Conservation (phyloP, 2,797 vertebrate species). For the Labroides dimidiatus region DNA sequence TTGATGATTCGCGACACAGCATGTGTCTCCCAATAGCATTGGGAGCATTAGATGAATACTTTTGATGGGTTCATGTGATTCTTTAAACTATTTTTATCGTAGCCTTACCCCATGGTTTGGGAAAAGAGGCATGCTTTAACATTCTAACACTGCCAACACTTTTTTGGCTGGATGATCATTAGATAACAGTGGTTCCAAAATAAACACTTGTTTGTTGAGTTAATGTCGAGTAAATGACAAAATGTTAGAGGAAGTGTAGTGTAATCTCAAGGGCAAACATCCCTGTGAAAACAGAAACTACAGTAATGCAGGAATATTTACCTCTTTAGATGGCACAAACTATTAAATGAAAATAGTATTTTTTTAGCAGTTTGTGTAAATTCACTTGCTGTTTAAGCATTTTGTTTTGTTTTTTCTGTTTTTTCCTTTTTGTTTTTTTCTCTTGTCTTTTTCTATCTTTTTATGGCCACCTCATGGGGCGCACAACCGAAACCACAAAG, state of each 20-base stretch:
- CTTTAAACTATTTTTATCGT: background rate
- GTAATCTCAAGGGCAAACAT: slow-evolving; percentile 13
- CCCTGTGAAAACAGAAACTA: slow-evolving; percentile 7
- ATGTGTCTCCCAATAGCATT: too few relatives aligned
- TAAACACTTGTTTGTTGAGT: background rate
- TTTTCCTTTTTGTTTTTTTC: too few relatives aligned
- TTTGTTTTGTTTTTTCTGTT: background rate
- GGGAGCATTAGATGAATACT: background rate
- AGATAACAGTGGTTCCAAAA: slow-evolving; percentile 5
- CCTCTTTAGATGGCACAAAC: background rate
- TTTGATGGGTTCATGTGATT: background rate
- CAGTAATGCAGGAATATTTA: background rate
- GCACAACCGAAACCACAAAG: too few relatives aligned
- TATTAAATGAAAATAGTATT: background rate
- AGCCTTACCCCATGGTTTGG: background rate
- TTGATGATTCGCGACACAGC: too few relatives aligned
- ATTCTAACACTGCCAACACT: background rate
- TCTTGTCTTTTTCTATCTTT: too few relatives aligned
- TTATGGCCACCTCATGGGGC: too few relatives aligned
- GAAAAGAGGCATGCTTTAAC: background rate
- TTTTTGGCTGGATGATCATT: background rate
- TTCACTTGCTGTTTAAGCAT: background rate
- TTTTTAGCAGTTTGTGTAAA: background rate
- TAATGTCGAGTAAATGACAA: background rate
- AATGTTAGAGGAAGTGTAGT: slow-evolving; percentile 7